Evolutionary conservation across 2,113 vertebrate genomes (phyloP).

Genomic region (Emydura subglobosa): DNA sequence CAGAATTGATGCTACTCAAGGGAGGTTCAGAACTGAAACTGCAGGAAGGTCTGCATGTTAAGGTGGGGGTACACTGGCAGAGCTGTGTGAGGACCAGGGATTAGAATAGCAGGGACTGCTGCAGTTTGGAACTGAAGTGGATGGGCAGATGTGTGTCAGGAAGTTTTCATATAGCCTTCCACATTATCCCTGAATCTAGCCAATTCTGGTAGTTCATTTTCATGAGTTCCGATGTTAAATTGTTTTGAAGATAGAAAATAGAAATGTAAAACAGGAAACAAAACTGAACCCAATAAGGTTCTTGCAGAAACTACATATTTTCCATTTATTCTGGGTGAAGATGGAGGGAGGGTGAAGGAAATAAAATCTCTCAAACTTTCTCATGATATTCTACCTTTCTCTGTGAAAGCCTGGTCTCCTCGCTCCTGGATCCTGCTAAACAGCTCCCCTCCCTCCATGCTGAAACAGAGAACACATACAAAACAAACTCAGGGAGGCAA

Average conservation of each 20-base stretch:
- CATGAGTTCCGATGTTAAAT: not conserved
- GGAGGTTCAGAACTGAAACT: conserved; percentile 16
- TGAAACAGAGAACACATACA: conserved; percentile 74
- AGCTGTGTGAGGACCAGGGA: not conserved
- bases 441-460: conserved; percentile 98
- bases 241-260: not conserved
- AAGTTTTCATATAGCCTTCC: not conserved
- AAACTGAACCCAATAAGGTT: not conserved
- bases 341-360: not conserved
- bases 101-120: not conserved
- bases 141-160: not conserved
- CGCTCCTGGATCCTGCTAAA: conserved; percentile 96
- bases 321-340: not conserved
- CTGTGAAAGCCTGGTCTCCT: conserved; percentile 98
- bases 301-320: not conserved
- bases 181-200: not conserved
- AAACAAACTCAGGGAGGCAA: not conserved
- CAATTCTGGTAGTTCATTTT: not conserved
- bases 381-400: conserved; percentile 87
- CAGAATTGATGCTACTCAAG: not conserved
- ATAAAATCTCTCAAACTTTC: not conserved
- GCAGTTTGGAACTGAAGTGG: conserved; percentile 7
- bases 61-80: conserved; percentile 27
- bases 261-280: not conserved
- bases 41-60: not conserved